Evolutionary conservation across 1,140 invertebrate genomes (phyloP).

Genomic region (Globodera ellingtonae): DNA sequence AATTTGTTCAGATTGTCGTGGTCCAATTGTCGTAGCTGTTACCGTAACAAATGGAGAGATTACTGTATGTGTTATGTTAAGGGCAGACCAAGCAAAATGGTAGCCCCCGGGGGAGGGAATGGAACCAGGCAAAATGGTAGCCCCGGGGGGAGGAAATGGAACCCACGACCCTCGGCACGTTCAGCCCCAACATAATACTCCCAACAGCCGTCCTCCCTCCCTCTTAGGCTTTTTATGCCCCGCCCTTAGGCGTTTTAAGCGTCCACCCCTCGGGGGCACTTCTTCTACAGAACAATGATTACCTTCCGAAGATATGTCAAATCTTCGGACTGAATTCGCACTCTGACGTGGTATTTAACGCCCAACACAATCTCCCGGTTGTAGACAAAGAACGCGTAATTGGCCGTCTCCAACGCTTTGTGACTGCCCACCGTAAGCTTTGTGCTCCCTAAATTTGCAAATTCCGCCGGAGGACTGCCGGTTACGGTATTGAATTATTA

Average conservation of each 20-base stretch:
- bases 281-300: slow-evolving; percentile 15
- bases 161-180: too few species aligned
- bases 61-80: neutral
- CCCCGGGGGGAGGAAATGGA: too few species aligned
- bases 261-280: too few species aligned
- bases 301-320: slow-evolving; percentile 31
- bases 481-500: neutral
- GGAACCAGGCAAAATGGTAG: too few species aligned
- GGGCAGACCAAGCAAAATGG: too few species aligned
- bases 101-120: too few species aligned
- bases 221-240: too few species aligned
- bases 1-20: slow-evolving; percentile 71
- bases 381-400: slow-evolving; percentile 54
- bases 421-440: slow-evolving; percentile 41
- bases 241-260: too few species aligned
- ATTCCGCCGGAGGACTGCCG: neutral
- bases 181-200: neutral
- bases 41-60: slow-evolving; percentile 72
- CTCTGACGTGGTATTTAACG: slow-evolving; percentile 43
- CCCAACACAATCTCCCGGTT: slow-evolving; percentile 54
- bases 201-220: neutral
- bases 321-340: slow-evolving; percentile 37
- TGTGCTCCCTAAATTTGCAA: slow-evolving; percentile 14
- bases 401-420: slow-evolving; percentile 48
- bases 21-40: slow-evolving; percentile 54